Evolutionary conservation across 92 coral and sea anemone species (phyloP).

Genomic region (Montipora capitata): DNA sequence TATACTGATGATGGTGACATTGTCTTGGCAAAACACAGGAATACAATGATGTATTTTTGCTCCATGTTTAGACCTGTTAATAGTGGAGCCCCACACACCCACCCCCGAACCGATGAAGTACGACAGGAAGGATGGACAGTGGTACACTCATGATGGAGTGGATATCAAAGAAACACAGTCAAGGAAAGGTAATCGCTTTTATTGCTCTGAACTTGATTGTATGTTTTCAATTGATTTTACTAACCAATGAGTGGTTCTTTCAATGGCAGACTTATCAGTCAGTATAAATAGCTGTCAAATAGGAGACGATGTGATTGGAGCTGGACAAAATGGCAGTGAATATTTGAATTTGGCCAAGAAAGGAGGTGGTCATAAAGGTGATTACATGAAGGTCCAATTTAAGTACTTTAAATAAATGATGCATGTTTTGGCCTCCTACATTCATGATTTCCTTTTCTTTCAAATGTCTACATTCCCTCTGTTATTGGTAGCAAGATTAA

Average conservation of each 20-base stretch:
- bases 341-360: slow-evolving; percentile 40
- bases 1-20: background rate
- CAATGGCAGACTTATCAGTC: background rate
- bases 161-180: slow-evolving; percentile 30
- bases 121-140: slow-evolving; percentile 64
- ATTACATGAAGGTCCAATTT: background rate
- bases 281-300: background rate
- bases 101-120: slow-evolving; percentile 39
- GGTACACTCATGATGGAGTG: slow-evolving; percentile 71
- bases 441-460: too few species aligned
- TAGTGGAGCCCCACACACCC: slow-evolving; percentile 3
- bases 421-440: too few species aligned
- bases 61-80: background rate
- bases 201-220: background rate
- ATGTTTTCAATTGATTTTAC: too few species aligned
- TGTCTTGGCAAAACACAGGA: background rate
- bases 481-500: too few species aligned
- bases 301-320: background rate
- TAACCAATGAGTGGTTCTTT: background rate
- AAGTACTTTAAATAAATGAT: too few species aligned
- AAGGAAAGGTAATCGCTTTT: slow-evolving; percentile 14
- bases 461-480: too few species aligned
- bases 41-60: too few species aligned
- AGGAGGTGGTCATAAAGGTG: slow-evolving; percentile 48
- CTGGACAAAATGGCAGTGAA: slow-evolving; percentile 6